Conservation (phyloP, 2,797 vertebrate species). For the Sebastes trivittatus region DNA sequence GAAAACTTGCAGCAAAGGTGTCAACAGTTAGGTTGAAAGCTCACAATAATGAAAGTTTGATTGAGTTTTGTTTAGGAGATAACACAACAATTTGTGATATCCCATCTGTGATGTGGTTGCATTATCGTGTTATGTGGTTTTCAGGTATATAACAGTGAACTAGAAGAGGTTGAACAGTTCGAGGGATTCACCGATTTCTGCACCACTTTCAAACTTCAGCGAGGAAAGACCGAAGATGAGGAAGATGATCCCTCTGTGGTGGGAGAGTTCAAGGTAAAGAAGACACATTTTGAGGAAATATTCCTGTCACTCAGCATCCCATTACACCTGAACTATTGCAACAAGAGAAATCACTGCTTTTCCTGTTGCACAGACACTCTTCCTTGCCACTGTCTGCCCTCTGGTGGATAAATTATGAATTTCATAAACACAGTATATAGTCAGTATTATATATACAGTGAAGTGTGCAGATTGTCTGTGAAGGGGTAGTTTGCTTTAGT, state of each 20-base stretch:
- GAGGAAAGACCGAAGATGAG: slow-evolving; percentile 89
- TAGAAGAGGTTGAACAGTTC: slow-evolving; percentile 89
- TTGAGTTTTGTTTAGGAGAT: background rate
- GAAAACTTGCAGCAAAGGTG: background rate
- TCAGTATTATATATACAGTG: background rate
- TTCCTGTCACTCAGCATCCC: background rate
- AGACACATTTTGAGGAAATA: background rate
- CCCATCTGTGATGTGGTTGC: slow-evolving; percentile 1
- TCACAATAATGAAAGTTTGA: background rate
- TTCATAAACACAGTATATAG: background rate
- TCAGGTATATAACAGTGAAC: slow-evolving; percentile 88
- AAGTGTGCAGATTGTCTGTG: background rate
- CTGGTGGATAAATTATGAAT: slow-evolving; percentile 60
- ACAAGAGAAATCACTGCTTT: background rate
- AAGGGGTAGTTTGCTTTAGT: background rate
- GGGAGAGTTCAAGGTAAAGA: slow-evolving; percentile 94
- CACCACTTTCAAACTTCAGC: slow-evolving; percentile 91
- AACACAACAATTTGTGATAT: background rate
- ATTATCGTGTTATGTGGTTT: background rate
- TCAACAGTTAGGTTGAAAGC: background rate
- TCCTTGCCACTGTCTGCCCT: slow-evolving; percentile 48
- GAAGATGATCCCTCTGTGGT: slow-evolving; percentile 93
- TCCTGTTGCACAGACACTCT: background rate
- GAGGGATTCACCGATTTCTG: slow-evolving; percentile 94
- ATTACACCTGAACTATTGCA: background rate